These are phyloP conservation scores for Hesperia comma DNA, from an alignment of 2,888 invertebrate species.

Conservation along the genomic window DNA sequence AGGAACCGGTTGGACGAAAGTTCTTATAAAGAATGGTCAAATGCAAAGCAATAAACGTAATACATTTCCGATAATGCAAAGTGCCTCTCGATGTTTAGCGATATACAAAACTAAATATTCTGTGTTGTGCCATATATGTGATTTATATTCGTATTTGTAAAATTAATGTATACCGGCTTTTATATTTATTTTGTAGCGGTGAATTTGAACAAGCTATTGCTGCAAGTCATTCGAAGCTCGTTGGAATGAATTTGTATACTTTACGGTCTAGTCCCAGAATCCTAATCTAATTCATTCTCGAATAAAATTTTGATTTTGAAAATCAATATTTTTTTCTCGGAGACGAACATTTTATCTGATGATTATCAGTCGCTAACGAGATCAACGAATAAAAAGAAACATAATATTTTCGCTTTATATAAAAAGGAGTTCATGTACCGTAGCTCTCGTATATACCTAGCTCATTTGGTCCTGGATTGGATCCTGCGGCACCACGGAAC, in stretches of 20 bases:
- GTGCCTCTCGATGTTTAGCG: constrained; percentile 68
- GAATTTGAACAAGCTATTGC: neutral
- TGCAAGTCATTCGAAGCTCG: constrained; percentile 15
- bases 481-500: too few relatives aligned
- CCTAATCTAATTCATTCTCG: too few relatives aligned
- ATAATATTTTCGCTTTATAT: too few relatives aligned
- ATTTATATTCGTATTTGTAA: constrained; percentile 30
- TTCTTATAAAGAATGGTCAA: constrained; percentile 38
- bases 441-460: too few relatives aligned
- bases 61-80: constrained; percentile 53
- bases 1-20: neutral
- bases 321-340: too few relatives aligned
- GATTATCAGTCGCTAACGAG: too few relatives aligned
- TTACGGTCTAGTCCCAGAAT: too few relatives aligned
- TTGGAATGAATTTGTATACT: neutral
- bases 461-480: too few relatives aligned
- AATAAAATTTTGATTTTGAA: too few relatives aligned
- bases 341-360: too few relatives aligned
- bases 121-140: constrained; percentile 62
- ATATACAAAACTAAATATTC: constrained; percentile 42
- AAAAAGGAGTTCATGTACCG: too few relatives aligned
- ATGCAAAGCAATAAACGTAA: constrained; percentile 50
- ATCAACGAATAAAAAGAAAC: too few relatives aligned
- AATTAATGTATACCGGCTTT: constrained; percentile 27
- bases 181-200: constrained; percentile 18